Conservation (phyloP, 2,888 invertebrate species). For the Tipula lateralis region DNA sequence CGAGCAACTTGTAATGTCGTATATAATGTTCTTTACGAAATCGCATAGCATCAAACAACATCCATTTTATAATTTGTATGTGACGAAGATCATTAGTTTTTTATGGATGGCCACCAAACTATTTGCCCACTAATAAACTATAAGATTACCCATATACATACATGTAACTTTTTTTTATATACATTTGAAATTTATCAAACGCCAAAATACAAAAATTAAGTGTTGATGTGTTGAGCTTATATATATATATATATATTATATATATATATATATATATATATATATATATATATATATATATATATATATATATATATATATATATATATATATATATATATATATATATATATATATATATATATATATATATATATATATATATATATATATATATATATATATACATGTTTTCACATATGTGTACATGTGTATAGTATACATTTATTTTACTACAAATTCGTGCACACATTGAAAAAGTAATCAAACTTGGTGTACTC, state of each 20-base stretch:
- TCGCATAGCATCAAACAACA: too few relatives aligned
- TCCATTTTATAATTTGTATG: background rate
- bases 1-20: too few relatives aligned
- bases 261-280: too few relatives aligned
- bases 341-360: background rate
- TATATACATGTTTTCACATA: background rate
- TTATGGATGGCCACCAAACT: background rate
- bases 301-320: background rate
- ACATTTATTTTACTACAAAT: constrained; percentile 3
- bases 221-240: background rate
- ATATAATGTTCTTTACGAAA: too few relatives aligned
- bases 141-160: background rate
- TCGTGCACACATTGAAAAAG: background rate
- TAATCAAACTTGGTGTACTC: constrained; percentile 28
- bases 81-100: background rate
- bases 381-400: background rate
- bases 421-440: too few relatives aligned
- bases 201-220: background rate
- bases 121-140: background rate
- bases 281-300: too few relatives aligned
- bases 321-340: background rate
- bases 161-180: background rate
- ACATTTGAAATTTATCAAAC: background rate
- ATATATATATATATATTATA: background rate
- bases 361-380: background rate